Base-by-base conservation (phyloP, 1,140 invertebrate species). In the Agrypnia vestita region DNA sequence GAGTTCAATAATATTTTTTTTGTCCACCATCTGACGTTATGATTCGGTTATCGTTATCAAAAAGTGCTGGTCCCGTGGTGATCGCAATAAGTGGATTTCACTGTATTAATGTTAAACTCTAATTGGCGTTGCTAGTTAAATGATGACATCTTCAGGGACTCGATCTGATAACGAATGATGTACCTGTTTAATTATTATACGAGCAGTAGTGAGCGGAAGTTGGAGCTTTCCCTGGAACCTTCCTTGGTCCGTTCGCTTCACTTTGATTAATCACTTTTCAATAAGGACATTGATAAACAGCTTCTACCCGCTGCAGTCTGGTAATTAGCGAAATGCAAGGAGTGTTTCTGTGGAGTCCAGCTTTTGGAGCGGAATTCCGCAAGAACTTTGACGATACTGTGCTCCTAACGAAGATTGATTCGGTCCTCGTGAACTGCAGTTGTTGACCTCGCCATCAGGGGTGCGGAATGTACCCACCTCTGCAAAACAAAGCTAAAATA, bases 181-280 rank as follows among this genome's bases (percentile, higher is more conserved):
- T 35, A 35, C 25, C 25, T 3, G 25, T 35, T 35, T 35, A 35
- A 35, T 35, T 35, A 35, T 35, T 35, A 35, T 35, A 35, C 25
- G 25, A 35, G 25, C 1, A 35, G 49, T 3, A 51, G 49, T 51
- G 49, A 51, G 49, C 1, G 11, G n/a, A 51, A 51, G 11, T 51
- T 51, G 25, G 11, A 51, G 49, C 49, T 13, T 12, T 51, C n/a
- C 49, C 1, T 51, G 49, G n/a, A 51, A 43, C 19, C 17, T 19
- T 35, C 9, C 19, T 43, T 17, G 25, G 61, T 64, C 43, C 25
- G 62, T 67, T 67, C n/a, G 35, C 62, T 19, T 67, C 62, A 72
- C 15, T 72, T 72, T 79, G 77, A 79, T 79, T 55, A 79, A 79
- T 79, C 46, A 73, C 67, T 59, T 72, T 73, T 72, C 77, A 79